Evolutionary conservation across 2,113 vertebrate species (phyloP).

Genomic region (Eolophus roseicapilla): DNA sequence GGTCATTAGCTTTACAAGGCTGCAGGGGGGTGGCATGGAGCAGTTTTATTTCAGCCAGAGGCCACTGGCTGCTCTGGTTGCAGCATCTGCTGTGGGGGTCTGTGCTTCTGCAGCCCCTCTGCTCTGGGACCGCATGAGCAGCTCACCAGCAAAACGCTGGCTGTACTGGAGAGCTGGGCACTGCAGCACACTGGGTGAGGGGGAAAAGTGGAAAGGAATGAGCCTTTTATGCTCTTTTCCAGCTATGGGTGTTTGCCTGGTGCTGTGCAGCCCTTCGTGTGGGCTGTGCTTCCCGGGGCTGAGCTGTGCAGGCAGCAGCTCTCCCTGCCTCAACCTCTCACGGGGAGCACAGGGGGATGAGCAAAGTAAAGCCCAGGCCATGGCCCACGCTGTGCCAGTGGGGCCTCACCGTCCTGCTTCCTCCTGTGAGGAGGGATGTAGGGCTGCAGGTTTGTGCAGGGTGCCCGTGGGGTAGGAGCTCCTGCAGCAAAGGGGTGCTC

Average conservation of each 20-base stretch:
- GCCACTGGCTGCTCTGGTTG: not conserved
- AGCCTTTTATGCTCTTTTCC: not conserved
- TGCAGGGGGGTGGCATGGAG: not conserved
- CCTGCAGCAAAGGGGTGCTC: not conserved
- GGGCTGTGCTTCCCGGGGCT: not conserved
- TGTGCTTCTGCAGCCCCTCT: not conserved
- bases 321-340: not conserved
- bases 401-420: not conserved
- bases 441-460: not conserved
- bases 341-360: not conserved
- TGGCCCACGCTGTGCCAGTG: accelerated
- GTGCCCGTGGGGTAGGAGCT: not conserved
- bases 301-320: not conserved
- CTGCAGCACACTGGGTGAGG: not conserved
- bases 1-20: not conserved
- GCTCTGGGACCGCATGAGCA: not conserved
- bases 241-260: not conserved
- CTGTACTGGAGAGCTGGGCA: not conserved
- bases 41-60: not conserved
- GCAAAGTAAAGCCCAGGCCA: not conserved
- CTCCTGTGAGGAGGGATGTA: not conserved
- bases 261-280: accelerated
- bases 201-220: not conserved
- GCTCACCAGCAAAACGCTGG: not conserved
- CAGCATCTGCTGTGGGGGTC: not conserved